These are phyloP conservation scores for Orthosia incerta DNA, from an alignment of 2,888 invertebrate genomes.

Conservation along the genomic window DNA sequence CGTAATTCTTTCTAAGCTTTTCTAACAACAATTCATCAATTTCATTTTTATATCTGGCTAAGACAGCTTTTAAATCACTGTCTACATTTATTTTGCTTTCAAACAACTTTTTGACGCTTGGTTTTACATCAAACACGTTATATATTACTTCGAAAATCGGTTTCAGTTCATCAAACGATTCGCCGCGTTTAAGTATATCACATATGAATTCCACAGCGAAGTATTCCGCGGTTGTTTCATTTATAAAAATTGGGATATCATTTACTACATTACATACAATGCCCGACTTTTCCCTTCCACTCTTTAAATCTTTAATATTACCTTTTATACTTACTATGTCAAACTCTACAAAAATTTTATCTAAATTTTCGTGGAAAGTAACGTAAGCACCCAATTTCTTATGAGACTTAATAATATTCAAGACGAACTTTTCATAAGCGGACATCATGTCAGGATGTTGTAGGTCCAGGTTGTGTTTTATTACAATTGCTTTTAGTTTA, in stretches of 20 bases:
- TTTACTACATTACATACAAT: not conserved
- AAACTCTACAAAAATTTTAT: not conserved
- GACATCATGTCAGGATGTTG: too few species aligned
- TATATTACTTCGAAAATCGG: not conserved
- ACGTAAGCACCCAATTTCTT: slow-evolving; percentile 1
- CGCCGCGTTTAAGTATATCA: not conserved
- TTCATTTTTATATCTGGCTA: not conserved
- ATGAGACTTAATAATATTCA: not conserved
- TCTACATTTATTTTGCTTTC: not conserved
- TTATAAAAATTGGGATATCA: not conserved
- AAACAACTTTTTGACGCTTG: not conserved
- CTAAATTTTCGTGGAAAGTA: not conserved
- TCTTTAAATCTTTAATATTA: not conserved
- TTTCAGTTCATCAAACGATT: not conserved
- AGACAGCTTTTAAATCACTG: not conserved
- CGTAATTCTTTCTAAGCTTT: not conserved
- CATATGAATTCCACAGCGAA: not conserved
- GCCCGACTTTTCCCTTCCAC: not conserved
- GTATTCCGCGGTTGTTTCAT: not conserved
- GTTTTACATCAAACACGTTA: not conserved
- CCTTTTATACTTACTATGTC: not conserved
- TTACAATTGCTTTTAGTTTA: not conserved
- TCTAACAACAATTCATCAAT: not conserved
- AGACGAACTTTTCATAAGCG: too few species aligned
- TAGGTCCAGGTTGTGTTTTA: not conserved